Base-by-base conservation (phyloP, 1,140 invertebrate genomes). In the Procambarus clarkii region DNA sequence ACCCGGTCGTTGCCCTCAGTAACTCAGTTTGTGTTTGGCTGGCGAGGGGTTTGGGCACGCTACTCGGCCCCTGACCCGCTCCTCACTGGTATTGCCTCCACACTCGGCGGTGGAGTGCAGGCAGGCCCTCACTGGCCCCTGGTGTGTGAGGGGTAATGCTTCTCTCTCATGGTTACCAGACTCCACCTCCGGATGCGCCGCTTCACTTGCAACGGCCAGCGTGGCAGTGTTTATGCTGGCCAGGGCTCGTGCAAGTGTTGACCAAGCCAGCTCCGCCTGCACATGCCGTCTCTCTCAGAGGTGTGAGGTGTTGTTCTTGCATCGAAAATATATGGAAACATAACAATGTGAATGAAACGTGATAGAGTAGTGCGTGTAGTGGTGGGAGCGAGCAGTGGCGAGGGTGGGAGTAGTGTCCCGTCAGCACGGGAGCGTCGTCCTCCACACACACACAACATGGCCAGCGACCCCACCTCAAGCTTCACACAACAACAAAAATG, bases 1-100 rank as follows among this genome's bases (percentile, higher is more conserved):
- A 45, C 60, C 64, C 87, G 80, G 88, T 83, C 81, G 80, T 89
- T 90, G 88, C 88, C 88, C 88, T 90, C 88, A 83, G 88, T 90
- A 90, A 90, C 88, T 90, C 88, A 90, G 88, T 90, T 83, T 90
- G 80, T 90, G 88, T 90, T 83, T 84, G 81, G 88, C 78, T 48
- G 74, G 64, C 88, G 88, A 84, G 81, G 80, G 82, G 88, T 90
- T 77, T 88, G 88, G 88, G 88, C 81, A 90, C 74, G 81, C 88
- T 60, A 60, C 64, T 77, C 88, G 71, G 48, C 81, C 69, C 69
- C 81, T 76, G 34, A 83, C 48, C 81, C 69, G 15, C 48, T 48
- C 48, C 21, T 90, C 80, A 90, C 69, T 84, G 88, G 88, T 34
- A 54, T 64, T n/a, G 21, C 76, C 2, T 3, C 48, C 44, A 71